Conservation (phyloP, 2,797 vertebrate species). For the Scomberomorus guttatus region DNA sequence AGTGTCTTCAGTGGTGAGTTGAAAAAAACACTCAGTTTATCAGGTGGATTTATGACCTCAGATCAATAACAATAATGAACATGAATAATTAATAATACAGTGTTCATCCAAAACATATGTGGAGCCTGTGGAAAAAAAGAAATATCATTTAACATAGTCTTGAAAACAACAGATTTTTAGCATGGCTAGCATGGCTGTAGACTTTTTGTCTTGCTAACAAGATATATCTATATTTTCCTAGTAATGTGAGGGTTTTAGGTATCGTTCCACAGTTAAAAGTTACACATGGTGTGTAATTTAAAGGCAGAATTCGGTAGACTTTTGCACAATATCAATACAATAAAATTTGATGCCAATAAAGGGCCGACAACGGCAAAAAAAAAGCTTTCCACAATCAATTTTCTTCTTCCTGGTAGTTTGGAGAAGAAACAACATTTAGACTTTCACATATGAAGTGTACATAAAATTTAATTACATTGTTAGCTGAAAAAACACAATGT, state of each 20-base stretch:
- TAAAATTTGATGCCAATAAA: no score
- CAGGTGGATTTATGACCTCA: background rate
- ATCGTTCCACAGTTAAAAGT: background rate
- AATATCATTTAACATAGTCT: background rate
- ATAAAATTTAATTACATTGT: no score
- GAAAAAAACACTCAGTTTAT: conserved; percentile 13
- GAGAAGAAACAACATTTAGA: background rate
- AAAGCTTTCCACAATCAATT: no score
- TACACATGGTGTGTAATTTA: background rate
- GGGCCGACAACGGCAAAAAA: background rate
- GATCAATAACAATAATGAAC: conserved; percentile 19
- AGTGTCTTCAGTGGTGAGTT: background rate
- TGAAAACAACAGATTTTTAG: background rate
- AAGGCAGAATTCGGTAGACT: background rate
- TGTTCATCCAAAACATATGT: conserved; percentile 1
- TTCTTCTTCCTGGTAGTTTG: background rate
- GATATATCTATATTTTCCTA: no score
- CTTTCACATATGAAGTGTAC: background rate
- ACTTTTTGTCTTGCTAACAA: background rate
- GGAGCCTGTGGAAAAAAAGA: background rate
- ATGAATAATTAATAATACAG: background rate
- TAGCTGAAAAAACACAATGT: no score
- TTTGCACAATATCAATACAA: no score
- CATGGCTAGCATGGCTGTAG: no score
- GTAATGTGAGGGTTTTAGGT: no score